Base-by-base conservation (phyloP, 1,140 invertebrate species). In the Thaumetopoea pityocampa region DNA sequence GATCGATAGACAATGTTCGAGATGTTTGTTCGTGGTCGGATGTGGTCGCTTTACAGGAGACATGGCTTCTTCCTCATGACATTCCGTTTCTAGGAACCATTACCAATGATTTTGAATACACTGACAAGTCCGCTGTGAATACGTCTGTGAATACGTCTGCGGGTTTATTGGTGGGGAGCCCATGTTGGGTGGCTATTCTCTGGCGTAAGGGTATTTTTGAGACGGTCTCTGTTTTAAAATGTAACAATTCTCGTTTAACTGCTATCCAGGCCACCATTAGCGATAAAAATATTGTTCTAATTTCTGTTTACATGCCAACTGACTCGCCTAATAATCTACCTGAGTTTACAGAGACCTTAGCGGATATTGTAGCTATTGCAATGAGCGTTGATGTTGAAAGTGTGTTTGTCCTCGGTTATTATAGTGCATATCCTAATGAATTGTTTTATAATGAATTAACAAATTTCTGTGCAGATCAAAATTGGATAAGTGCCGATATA, bases 31-130 rank as follows among this genome's bases (percentile, higher is more conserved):
- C 11, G 0, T 4, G 4, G 9, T 16, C 37, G 0, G 37, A 40
- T 40, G 2, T 40, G 3, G 9, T 40, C 5, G 27, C 27, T 4
- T 16, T 28, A n/a, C 36, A 50, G 5, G 47, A 50, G 18, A 43
- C 40, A 6, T 52, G 50, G 44, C 16, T 46, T 6, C 15, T 53
- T 7, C 34, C 43, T 22, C 20, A 48, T 48, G 51, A 53, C 4
- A 34, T 53, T 6, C 9, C 42, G 7, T 29, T 38, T 17, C 9
- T 52, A 2, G 37, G 37, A 10, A 41, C 32, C 1, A 42, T 52
- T 9, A 5, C 18, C 17, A 10, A 27, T n/a, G 27, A 46, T 2
- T 52, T 52, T 34, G 42, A 18, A 2, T 37, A 28, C n/a, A 46
- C 43, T 2, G 40, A 41, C 1, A 33, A 18, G 5, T 48, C 51